These are phyloP conservation scores for Balaenoptera acutorostrata DNA, from an alignment of 2,113 vertebrate genomes.

Conservation along the genomic window DNA sequence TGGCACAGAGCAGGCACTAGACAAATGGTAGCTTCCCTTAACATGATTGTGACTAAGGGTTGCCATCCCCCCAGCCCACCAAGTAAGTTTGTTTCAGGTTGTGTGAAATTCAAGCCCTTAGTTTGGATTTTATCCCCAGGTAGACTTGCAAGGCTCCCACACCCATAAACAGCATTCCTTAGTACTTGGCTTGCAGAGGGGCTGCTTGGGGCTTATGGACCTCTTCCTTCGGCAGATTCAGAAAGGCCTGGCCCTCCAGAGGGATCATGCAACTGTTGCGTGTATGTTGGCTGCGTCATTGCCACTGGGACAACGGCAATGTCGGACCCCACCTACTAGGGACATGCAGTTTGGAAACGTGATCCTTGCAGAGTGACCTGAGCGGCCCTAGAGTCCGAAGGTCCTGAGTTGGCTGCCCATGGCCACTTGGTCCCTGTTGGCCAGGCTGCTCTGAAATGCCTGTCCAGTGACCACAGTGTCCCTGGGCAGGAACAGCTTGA, in stretches of 20 bases:
- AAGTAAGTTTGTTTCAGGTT: neutral
- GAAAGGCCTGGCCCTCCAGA: neutral
- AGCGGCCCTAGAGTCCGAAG: neutral
- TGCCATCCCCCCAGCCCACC: neutral
- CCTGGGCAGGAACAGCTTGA: neutral
- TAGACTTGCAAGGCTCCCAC: neutral
- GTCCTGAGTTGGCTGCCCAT: neutral
- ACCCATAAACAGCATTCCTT: too few relatives aligned
- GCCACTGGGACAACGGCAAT: neutral
- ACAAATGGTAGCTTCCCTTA: neutral
- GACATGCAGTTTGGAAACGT: neutral
- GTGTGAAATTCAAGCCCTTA: too few relatives aligned
- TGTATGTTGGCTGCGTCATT: rapidly evolving
- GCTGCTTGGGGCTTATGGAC: rapidly evolving
- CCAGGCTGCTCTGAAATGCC: too few relatives aligned
- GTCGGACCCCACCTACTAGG: too few relatives aligned
- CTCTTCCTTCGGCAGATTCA: neutral
- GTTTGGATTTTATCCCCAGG: neutral
- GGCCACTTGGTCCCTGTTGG: rapidly evolving
- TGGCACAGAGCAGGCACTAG: neutral
- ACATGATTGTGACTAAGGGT: neutral
- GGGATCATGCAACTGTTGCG: rapidly evolving
- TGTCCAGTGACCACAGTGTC: rapidly evolving
- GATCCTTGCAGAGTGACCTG: neutral
- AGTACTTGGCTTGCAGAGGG: neutral